Evolutionary conservation across 1,140 invertebrate species (phyloP).

Genomic region (Diuraphis noxia): DNA sequence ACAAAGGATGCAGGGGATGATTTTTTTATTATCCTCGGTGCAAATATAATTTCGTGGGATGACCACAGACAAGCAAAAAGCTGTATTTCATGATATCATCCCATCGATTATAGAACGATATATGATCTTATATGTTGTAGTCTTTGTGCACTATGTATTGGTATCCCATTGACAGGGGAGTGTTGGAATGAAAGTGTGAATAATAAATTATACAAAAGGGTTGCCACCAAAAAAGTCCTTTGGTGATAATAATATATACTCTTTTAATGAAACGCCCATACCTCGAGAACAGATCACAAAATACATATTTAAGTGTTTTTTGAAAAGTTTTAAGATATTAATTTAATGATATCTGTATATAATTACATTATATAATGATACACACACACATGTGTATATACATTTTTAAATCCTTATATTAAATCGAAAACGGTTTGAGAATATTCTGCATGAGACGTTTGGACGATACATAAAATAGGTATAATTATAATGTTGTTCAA

Average conservation of each 20-base stretch:
- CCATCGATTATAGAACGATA: not conserved
- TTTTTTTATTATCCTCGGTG: not conserved
- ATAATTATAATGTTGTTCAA: not conserved
- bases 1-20: not conserved
- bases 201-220: slow-evolving; percentile 6
- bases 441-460: not conserved
- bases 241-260: not conserved
- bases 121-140: not conserved
- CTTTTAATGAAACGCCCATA: not conserved
- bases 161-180: not conserved
- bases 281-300: not conserved
- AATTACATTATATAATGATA: not conserved
- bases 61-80: not conserved
- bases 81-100: not conserved
- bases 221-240: not conserved
- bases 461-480: not conserved
- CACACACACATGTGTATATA: not conserved
- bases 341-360: not conserved
- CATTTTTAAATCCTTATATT: not conserved
- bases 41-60: not conserved
- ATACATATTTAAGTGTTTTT: not conserved
- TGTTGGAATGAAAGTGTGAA: not conserved
- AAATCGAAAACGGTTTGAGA: not conserved
- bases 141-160: not conserved
- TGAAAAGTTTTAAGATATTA: not conserved